These are phyloP conservation scores for Diadema setosum DNA, from an alignment of 35 echinoderm and acorn worm species.

Conservation along the genomic window DNA sequence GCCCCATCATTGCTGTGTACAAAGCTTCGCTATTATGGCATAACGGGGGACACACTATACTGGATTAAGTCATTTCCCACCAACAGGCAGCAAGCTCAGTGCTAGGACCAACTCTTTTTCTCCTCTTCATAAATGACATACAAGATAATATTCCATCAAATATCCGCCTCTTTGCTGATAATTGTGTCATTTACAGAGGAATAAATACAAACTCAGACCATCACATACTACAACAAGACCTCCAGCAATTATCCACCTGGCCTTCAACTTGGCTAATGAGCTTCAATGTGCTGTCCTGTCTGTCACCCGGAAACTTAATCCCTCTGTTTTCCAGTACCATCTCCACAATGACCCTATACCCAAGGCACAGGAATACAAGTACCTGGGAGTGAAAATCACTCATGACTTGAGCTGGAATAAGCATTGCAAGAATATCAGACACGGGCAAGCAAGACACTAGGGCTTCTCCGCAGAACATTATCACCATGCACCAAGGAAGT, in stretches of 20 bases:
- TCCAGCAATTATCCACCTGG: background rate
- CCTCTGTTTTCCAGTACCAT: slow-evolving; percentile 10
- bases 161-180: slow-evolving; percentile 28
- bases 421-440: no score
- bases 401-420: background rate
- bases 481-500: no score
- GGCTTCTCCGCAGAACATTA: no score
- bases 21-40: slow-evolving; percentile 39
- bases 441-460: no score
- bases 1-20: no score
- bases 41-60: background rate
- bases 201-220: slow-evolving; percentile 15
- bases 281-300: slow-evolving; percentile 26
- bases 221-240: slow-evolving; percentile 15
- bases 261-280: slow-evolving; percentile 13
- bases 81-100: no score
- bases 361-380: slow-evolving; percentile 10
- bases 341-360: background rate
- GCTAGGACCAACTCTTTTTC: no score
- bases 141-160: background rate
- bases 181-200: slow-evolving; percentile 41
- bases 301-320: slow-evolving; percentile 22
- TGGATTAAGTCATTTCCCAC: slow-evolving; percentile 33
- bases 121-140: no score
- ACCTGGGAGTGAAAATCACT: slow-evolving; percentile 30